Evolutionary conservation across 2,797 vertebrate species (phyloP), one percentile per base, ranked within the genome.

Genomic region (Carduelis carduelis): DNA sequence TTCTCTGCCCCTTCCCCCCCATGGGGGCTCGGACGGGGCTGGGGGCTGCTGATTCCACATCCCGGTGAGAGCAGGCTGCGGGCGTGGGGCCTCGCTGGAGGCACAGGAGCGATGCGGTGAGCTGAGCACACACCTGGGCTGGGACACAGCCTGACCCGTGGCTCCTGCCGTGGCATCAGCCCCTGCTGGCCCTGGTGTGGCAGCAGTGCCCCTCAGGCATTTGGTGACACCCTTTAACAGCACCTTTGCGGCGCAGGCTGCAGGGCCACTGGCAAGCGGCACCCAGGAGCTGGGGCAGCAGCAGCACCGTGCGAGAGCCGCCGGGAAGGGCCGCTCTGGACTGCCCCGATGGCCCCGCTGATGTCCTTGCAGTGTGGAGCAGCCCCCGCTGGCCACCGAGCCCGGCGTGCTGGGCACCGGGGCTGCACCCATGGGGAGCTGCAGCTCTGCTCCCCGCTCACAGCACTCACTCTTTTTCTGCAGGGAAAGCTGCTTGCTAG

Each of bases 1-100:
- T 97, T 95, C 95, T 90, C 91, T 97, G 86, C 83, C 96, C 97
- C 96, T 91, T 92, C 96, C 95, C 91, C 96, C 87, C 93, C n/a
- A 95, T 91, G 43, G 97, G 96, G 96, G 92, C 96, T 95, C 88
- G 97, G 96, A 91, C 87, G 22, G 79, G 46, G 86, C 49, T 60
- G 83, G 76, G 86, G 81, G 90, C 60, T 85, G 86, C 86, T 79
- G 94, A 93, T 97, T 93, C 92, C 91, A 46, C 87, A 57, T 17
- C 41, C 43, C 18, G 14, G 61, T 47, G 60, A 64, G 78, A 41
- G 30, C 26, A 4, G 24, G 75, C 4, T 41, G 76, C 55, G 19
- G 87, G 27, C 2, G 9, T 6, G 2, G 14, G 39, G 65, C 69
- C 4, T 6, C 10, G 11, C 1, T 3, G 14, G 7, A 34, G 88